Conservation (phyloP, 1,140 invertebrate genomes). For the Ericerus pela region DNA sequence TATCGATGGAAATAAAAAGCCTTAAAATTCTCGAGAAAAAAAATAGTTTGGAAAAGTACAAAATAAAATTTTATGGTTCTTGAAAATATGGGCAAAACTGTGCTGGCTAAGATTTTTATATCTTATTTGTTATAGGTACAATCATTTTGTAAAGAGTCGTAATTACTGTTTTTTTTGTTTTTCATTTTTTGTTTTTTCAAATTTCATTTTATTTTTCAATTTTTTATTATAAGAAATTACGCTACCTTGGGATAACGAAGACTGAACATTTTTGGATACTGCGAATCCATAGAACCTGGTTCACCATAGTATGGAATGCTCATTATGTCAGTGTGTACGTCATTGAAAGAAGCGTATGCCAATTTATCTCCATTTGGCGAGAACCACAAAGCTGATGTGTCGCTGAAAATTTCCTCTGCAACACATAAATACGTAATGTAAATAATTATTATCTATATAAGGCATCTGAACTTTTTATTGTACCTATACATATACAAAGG, state of each 20-base stretch:
- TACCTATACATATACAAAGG: no score
- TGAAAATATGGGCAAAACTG: no score
- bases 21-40: no score
- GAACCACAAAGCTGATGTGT: constrained; percentile 77
- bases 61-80: no score
- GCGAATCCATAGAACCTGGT: constrained; percentile 42
- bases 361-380: constrained; percentile 62
- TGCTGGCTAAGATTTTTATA: no score
- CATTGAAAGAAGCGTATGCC: constrained; percentile 72
- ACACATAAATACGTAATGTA: constrained; percentile 22
- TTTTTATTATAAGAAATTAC: no score
- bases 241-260: constrained; percentile 77
- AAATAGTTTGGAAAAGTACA: no score
- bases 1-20: no score
- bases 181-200: background rate
- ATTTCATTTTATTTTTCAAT: background rate
- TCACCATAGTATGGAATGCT: constrained; percentile 45
- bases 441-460: background rate
- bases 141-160: no score
- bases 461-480: no score
- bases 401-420: constrained; percentile 78
- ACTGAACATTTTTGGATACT: constrained; percentile 48
- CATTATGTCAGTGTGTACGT: constrained; percentile 47
- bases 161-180: no score
- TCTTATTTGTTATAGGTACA: no score